Conservation (phyloP, 2,113 vertebrate genomes). For the Alectura lathami region DNA sequence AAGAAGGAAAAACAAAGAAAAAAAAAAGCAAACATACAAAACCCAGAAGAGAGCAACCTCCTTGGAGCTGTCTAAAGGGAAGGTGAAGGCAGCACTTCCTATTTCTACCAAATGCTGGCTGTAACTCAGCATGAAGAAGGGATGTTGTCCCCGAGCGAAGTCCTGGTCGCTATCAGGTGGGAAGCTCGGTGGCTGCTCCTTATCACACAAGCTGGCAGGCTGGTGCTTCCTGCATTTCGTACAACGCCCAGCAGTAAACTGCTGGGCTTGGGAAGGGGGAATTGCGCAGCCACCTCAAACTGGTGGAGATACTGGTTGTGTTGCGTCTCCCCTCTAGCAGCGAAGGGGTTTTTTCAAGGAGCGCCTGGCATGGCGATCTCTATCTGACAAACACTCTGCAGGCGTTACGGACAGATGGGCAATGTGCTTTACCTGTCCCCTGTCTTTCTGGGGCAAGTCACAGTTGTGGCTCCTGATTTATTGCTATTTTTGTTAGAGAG, state of each 20-base stretch:
- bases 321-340: not conserved
- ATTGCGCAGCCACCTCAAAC: not conserved
- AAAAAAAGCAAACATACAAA: not conserved
- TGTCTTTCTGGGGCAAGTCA: not conserved
- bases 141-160: not conserved
- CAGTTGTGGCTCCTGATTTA: not conserved
- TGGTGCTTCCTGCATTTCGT: not conserved
- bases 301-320: not conserved
- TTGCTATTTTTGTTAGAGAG: not conserved
- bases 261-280: not conserved
- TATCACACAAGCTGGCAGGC: not conserved
- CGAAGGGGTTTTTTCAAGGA: not conserved
- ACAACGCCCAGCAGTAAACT: not conserved
- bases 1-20: not conserved
- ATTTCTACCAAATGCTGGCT: not conserved
- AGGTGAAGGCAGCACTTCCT: not conserved
- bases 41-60: not conserved
- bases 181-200: not conserved
- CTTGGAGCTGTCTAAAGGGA: not conserved
- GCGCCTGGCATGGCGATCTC: not conserved
- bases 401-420: not conserved
- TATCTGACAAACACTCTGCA: not conserved
- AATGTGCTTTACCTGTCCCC: not conserved
- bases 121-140: not conserved
- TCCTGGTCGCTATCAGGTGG: not conserved